A percentile compares a stretch with the other conserved stretches of the same genome.
Evolutionary conservation across 2,113 vertebrate genomes (phyloP).

Genomic region (Ctenodactylus gundi): DNA sequence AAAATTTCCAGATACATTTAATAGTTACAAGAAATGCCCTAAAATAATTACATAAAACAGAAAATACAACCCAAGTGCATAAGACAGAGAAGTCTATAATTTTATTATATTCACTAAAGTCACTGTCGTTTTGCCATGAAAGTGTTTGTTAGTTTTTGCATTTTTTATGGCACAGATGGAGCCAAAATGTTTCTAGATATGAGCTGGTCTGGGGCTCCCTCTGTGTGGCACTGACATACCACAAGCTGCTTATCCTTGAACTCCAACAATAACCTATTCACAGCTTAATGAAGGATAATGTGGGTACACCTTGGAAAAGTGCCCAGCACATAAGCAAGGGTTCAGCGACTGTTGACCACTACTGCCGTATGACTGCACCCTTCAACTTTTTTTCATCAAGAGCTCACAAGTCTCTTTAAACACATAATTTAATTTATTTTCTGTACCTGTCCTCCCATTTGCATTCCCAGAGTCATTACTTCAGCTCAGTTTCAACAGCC

Average conservation of each 20-base stretch:
- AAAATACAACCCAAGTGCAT: not conserved
- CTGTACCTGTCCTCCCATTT: not conserved
- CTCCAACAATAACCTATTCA: not conserved
- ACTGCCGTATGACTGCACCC: not conserved
- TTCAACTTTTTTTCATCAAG: conserved; percentile 14
- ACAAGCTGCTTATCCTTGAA: not conserved
- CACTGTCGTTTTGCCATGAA: not conserved
- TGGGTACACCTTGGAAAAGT: not conserved
- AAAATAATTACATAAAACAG: not conserved
- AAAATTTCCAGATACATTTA: not conserved
- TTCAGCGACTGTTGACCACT: not conserved
- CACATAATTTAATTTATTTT: conserved; percentile 27
- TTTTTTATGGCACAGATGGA: fast-evolving
- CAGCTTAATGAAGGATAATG: not conserved
- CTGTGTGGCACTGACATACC: not conserved
- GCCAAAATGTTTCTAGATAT: not conserved
- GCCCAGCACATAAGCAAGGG: not conserved
- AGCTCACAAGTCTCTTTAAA: conserved; percentile 47
- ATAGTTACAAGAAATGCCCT: not conserved
- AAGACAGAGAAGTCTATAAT: not conserved
- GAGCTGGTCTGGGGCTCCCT: too few relatives aligned
- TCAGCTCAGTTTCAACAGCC: not conserved
- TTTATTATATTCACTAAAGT: not conserved
- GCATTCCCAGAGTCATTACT: not conserved
- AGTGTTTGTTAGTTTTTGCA: not conserved